phyloP scores from a whole-genome alignment of 1,140 invertebrate species.

The Hormaphis cornu region DNA sequence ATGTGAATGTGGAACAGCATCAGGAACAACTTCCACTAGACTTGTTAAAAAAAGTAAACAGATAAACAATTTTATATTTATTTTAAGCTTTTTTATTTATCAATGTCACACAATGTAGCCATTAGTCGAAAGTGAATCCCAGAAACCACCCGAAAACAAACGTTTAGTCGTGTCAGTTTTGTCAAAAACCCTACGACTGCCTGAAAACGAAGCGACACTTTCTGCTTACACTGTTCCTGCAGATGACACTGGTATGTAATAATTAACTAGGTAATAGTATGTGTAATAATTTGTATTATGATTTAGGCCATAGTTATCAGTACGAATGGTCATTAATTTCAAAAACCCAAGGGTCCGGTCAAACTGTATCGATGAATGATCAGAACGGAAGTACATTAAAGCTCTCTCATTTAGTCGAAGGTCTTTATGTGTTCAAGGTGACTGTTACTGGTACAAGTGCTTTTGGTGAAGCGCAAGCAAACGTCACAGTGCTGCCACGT shows the following conservation, averaged over 20 bases:
- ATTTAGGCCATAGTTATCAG: conserved; percentile 49
- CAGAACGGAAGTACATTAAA: conserved; percentile 72
- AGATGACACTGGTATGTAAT: conserved; percentile 49
- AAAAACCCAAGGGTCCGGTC: conserved; percentile 46
- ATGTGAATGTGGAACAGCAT: neutral
- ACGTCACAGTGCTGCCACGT: conserved; percentile 82
- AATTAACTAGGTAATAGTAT: neutral
- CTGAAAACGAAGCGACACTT: conserved; percentile 65
- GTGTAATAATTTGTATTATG: neutral
- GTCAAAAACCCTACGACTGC: conserved; percentile 58
- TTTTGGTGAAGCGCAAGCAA: conserved; percentile 75
- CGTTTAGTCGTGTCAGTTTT: conserved; percentile 67
- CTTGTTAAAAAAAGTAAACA: conserved; percentile 22
- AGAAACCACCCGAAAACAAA: conserved; percentile 46
- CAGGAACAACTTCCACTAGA: neutral
- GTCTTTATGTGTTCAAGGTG: conserved; percentile 81
- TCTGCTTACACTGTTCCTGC: conserved; percentile 70
- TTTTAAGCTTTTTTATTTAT: conserved; percentile 36
- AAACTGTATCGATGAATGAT: conserved; percentile 52
- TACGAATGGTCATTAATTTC: conserved; percentile 81
- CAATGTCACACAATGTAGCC: conserved; percentile 38
- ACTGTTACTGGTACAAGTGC: conserved; percentile 61
- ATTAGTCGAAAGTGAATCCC: conserved; percentile 37
- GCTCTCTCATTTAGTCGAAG: conserved; percentile 67
- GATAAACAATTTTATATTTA: neutral